Conservation (phyloP, 2,888 invertebrate genomes). For the Deilephila porcellus region DNA sequence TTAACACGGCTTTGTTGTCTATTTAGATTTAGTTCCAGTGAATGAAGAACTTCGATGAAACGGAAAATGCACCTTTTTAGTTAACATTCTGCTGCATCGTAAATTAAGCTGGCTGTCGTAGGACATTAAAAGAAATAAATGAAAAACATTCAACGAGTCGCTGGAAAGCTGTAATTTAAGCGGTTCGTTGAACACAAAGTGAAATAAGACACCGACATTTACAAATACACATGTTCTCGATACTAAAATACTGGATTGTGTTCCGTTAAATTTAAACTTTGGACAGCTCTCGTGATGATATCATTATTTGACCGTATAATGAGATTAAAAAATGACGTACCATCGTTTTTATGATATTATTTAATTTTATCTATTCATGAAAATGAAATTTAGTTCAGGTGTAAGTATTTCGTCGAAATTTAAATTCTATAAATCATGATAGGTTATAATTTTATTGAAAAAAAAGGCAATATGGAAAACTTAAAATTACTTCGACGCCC, state of each 20-base stretch:
- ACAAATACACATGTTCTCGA: conserved; percentile 52
- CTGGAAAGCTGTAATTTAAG: conserved; percentile 71
- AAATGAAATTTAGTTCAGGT: too few relatives aligned
- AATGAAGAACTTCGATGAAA: conserved; percentile 16
- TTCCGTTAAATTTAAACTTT: neutral
- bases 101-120: conserved; percentile 63
- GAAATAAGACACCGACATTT: conserved; percentile 59
- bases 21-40: conserved; percentile 49
- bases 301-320: neutral
- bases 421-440: too few relatives aligned
- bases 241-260: conserved; percentile 30
- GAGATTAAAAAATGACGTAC: neutral
- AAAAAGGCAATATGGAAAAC: too few relatives aligned
- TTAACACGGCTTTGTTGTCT: conserved; percentile 70
- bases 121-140: conserved; percentile 57
- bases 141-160: conserved; percentile 60
- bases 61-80: conserved; percentile 50
- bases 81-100: conserved; percentile 57
- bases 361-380: too few relatives aligned
- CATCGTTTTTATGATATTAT: too few relatives aligned
- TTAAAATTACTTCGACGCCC: too few relatives aligned
- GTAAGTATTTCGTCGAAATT: too few relatives aligned
- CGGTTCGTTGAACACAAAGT: conserved; percentile 56
- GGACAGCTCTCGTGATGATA: neutral
- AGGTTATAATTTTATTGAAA: too few relatives aligned